phyloP scores from a whole-genome alignment of 2,797 vertebrate genomes.

The Poecilia wingei region DNA sequence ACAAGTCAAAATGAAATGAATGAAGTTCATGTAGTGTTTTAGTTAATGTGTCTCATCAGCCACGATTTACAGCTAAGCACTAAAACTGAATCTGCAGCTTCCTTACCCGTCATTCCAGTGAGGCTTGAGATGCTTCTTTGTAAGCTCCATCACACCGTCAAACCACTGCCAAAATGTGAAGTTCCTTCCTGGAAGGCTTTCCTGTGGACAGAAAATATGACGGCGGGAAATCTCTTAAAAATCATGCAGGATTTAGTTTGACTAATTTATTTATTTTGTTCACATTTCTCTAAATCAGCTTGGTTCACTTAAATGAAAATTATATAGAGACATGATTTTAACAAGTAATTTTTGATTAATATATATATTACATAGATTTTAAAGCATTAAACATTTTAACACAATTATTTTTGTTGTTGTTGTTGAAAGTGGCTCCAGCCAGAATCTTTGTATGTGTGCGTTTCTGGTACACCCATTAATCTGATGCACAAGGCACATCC shows the following conservation, averaged over 20 bases:
- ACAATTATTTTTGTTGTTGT: too few species aligned
- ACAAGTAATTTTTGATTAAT: too few species aligned
- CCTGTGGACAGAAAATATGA: constrained; percentile 74
- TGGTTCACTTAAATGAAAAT: not conserved
- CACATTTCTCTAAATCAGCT: not conserved
- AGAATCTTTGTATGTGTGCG: too few species aligned
- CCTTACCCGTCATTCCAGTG: constrained; percentile 98
- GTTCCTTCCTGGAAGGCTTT: constrained; percentile 94
- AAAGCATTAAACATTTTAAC: too few species aligned
- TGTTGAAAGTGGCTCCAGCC: too few species aligned
- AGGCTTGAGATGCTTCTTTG: constrained; percentile 92
- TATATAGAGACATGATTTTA: not conserved
- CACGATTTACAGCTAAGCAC: constrained; percentile 46
- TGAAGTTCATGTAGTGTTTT: not conserved
- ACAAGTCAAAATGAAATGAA: constrained; percentile 26
- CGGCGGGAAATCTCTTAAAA: not conserved
- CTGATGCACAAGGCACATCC: too few species aligned
- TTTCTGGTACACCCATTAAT: too few species aligned
- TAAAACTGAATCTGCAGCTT: constrained; percentile 9
- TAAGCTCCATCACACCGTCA: constrained; percentile 97
- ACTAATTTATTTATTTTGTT: constrained; percentile 15
- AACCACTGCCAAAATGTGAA: constrained; percentile 99
- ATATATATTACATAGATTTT: too few species aligned
- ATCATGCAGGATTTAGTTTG: not conserved
- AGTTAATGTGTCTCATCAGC: constrained; percentile 10